Evolutionary conservation across 92 coral and sea anemone species (phyloP), one percentile per base, ranked within the genome.

Genomic region (Montipora capitata): DNA sequence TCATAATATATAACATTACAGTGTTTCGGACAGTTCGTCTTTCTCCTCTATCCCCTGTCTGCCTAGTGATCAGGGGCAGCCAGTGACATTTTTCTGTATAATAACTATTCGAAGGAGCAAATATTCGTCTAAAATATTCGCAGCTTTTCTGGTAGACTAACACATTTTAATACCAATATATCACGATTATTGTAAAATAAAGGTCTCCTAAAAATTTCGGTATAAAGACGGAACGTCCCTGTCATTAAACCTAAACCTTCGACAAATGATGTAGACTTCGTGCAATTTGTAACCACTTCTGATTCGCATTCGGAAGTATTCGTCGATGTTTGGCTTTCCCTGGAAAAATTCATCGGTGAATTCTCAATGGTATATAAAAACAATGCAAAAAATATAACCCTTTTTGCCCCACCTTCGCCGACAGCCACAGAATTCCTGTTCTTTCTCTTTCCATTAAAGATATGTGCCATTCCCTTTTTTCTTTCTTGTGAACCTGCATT

Each of bases 361-460:
- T 58, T n/a, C 3, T 58, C 64, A 58, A 58, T 58, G 16, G 64
- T 58, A 58, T 58, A 58, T 58, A 20, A 17, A 63, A 54, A 48
- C 16, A 63, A 63, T 17, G 40, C 38, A 15, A 61, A 17, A 63
- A 63, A 17, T 35, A 38, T 38, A 68, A 68, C 20, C 5, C 2
- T 48, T 48, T 74, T 74, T 48, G 39, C 45, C 79, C 63, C 63
- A 74, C 79, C 79, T 48, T 74, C 79, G n/a, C 63, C 14, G 79
- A 74, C 79, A 45, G 38, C 79, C 64, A 74, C 63, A 74, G 63
- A 74, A 74, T 49, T 45, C 61, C 40, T 20, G 79, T 74, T 48
- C 79, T 49, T 74, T 74, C 79, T 45, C 79, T 74, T 74, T 74
- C 64, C 79, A 72, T 72, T 72, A 72, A 72, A 72, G 77, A 72